phyloP scores from a whole-genome alignment of 2,113 vertebrate species.

The Indri indri region DNA sequence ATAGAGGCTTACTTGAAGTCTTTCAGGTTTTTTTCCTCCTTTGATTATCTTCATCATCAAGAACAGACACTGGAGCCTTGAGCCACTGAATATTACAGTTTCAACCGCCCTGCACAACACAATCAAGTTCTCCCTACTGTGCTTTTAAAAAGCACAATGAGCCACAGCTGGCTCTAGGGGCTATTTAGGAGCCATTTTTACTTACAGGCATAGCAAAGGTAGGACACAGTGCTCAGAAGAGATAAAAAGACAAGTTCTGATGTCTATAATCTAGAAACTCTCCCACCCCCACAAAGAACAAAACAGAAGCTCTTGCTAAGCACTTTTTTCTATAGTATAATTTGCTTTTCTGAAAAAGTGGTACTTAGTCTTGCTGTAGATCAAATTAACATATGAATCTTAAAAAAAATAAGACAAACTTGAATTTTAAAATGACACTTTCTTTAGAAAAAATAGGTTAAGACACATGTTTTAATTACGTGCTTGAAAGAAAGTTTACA shows the following conservation, averaged over 20 bases:
- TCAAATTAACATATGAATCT: constrained; percentile 53
- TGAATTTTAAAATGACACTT: constrained; percentile 60
- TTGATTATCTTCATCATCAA: constrained; percentile 61
- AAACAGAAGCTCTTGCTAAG: constrained; percentile 61
- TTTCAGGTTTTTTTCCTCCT: constrained; percentile 65
- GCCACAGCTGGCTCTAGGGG: not conserved
- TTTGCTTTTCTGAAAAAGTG: constrained; percentile 62
- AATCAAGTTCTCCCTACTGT: not conserved
- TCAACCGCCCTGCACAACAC: not conserved
- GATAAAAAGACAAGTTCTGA: not conserved
- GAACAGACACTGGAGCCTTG: not conserved
- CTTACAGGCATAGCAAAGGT: not conserved
- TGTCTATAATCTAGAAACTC: constrained; percentile 36
- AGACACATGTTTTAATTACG: constrained; percentile 7
- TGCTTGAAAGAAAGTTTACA: constrained; percentile 57
- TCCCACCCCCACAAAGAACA: constrained; percentile 4
- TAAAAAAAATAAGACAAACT: not conserved
- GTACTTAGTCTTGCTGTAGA: not conserved
- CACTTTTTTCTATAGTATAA: constrained; percentile 52
- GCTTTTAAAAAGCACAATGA: not conserved
- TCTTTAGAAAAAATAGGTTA: constrained; percentile 9
- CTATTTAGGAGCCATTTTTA: not conserved
- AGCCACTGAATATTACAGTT: not conserved
- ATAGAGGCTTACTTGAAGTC: constrained; percentile 56
- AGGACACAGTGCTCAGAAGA: not conserved